Evolutionary conservation across 2,797 vertebrate species (phyloP), one percentile per base, ranked within the genome.

Genomic region (Catharus ustulatus): DNA sequence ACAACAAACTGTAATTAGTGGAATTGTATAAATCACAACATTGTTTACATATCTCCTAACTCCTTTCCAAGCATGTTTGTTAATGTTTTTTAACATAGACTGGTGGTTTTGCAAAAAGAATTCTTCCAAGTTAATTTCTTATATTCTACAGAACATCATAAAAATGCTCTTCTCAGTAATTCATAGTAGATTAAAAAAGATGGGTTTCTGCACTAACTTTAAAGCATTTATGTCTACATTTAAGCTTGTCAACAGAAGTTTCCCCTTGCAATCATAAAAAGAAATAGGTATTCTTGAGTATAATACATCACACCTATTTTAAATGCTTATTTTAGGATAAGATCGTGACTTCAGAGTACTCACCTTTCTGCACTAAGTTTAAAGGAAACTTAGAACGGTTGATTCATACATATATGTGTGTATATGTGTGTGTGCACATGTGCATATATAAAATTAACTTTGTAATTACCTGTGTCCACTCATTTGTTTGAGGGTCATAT

Each of bases 401-500:
- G 68, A 85, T 43, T 82, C 42, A 34, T 42, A 27, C 11, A 15
- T 15, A 16, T 14, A 8, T 13, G 6, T 40, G 9, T 9, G 3
- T 19, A 14, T 29, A 17, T 24, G 5, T 17, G 16, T 51, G 26
- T 7, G 15, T 10, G 8, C 26, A 20, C 10, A 24, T 0, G 1
- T 19, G 3, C 10, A 5, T 48, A 11, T 21, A 59, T 10, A 15
- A 78, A 57, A 52, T 4, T 42, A 55, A 80, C 11, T 22, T 62
- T 24, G 29, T 29, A 22, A 32, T 91, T 97, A 98, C 98, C 98
- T 98, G 98, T 42, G 97, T 98, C 98, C 98, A 98, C 80, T 98
- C 98, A 94, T 98, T 98, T 54, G 97, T 97, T 69, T 98, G 98
- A 86, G 98, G 98, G 38, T 98, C 98, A 67, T 98, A 98, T 16